Base-by-base conservation (phyloP, 2,113 vertebrate species). In the Ailuropoda melanoleuca region DNA sequence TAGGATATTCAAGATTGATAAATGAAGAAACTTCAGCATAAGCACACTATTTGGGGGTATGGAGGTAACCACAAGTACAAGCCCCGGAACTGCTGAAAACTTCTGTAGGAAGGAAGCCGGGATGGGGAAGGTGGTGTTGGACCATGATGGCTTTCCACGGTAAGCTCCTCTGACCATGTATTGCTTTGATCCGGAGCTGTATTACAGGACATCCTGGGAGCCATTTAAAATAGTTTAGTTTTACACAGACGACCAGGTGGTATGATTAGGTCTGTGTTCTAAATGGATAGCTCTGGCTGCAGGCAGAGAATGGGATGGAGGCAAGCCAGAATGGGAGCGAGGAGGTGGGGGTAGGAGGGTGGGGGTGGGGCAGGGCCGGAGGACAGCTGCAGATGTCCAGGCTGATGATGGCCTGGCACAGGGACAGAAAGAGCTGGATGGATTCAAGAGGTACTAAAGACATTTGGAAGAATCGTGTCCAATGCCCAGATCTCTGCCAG, bases 341-440 rank as follows among this genome's bases (percentile, higher is more conserved):
- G 62, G 29, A 58, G 37, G 50, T 1, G 3, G 31, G 31, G 53
- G 50, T 2, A 3, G 34, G 24, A 6, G 26, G 17, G 21, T 0
- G 18, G 50, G 19, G n/a, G 5, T 1, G 23, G 3, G 64, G 4
- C 0, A 4, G 39, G 29, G 17, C 0, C 1, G 12, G 19, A 15
- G 58, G 15, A 43, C 39, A 11, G 11, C 0, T 7, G 26, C 23
- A 39, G 31, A 26, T 6, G 7, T 58, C 53, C 58, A 56, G n/a
- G 37, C 56, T 60, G 8, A 31, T 68, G 64, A 29, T 39, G 46
- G 31, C 18, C 23, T 14, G 68, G 43, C 75, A 0, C 0, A 2
- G 37, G 70, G 24, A 15, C 24, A 10, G n/a, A 85, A 37, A 50
- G 10, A 46, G 62, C 43, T 7, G 53, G 34, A 64, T 31, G 23